Evolutionary conservation across 1,140 invertebrate genomes (phyloP).

Genomic region (Brachionus rotundiformis): DNA sequence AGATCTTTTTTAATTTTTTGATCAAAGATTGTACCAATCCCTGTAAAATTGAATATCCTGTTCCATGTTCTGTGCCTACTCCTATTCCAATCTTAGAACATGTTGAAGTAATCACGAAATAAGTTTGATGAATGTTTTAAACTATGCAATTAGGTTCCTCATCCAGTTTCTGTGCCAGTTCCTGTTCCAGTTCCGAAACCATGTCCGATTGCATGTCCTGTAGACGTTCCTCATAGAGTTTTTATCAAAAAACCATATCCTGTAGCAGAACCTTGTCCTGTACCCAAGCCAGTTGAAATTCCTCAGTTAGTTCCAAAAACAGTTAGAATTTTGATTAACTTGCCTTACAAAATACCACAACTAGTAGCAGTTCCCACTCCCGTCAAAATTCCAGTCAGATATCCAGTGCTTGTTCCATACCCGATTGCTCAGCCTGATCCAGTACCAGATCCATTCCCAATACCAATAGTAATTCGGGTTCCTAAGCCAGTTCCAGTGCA

Average conservation of each 20-base stretch:
- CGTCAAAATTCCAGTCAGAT: neutral
- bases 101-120: neutral
- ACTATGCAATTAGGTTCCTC: neutral
- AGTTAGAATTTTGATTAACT: neutral
- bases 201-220: neutral
- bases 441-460: neutral
- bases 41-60: neutral
- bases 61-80: neutral
- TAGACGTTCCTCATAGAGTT: neutral
- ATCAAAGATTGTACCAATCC: neutral
- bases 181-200: neutral
- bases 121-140: neutral
- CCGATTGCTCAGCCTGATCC: neutral
- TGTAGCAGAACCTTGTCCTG: neutral
- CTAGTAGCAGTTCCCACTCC: neutral
- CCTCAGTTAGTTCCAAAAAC: neutral
- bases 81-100: neutral
- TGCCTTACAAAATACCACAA: neutral
- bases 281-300: neutral
- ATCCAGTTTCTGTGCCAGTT: neutral
- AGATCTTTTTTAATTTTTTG: neutral
- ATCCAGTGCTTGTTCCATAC: neutral
- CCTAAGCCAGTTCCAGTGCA: constrained; percentile 11
- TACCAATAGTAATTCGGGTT: neutral
- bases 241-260: neutral